phyloP scores from a whole-genome alignment of 2,113 vertebrate genomes.

The Protomyctophum bolini region DNA sequence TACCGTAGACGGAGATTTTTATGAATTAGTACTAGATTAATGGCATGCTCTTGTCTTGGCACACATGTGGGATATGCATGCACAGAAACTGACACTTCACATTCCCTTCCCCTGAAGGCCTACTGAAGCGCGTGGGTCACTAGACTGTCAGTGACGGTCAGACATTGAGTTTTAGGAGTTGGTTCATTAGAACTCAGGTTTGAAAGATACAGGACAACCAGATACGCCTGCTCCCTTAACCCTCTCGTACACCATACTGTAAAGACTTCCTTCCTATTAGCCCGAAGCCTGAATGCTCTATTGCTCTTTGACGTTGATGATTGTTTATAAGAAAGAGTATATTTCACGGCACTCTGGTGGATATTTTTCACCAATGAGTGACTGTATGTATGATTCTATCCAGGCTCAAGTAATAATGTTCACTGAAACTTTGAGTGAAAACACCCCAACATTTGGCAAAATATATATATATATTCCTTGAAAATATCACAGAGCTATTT shows the following conservation, averaged over 20 bases:
- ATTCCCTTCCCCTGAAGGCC: too few relatives aligned
- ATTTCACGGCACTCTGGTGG: not conserved
- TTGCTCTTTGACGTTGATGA: too few relatives aligned
- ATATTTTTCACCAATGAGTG: not conserved
- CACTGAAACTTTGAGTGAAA: too few relatives aligned
- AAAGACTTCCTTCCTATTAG: not conserved
- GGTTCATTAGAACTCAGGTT: slow-evolving; percentile 4
- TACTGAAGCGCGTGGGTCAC: slow-evolving; percentile 9
- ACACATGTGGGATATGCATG: too few relatives aligned
- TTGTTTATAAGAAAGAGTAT: not conserved
- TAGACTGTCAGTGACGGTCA: slow-evolving; percentile 23
- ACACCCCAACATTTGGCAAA: too few relatives aligned
- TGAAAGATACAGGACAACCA: not conserved
- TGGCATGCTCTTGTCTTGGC: too few relatives aligned
- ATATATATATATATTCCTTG: too few relatives aligned
- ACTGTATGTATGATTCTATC: not conserved
- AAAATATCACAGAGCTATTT: too few relatives aligned
- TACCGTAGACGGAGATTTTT: not conserved
- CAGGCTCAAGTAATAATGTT: not conserved
- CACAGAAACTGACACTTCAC: too few relatives aligned
- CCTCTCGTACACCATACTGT: not conserved
- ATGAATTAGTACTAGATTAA: too few relatives aligned
- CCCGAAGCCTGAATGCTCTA: too few relatives aligned
- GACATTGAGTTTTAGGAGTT: not conserved
- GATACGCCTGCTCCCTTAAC: not conserved